A percentile compares a stretch with the other conserved stretches of the same genome.
Evolutionary conservation across 2,113 vertebrate species (phyloP).

Genomic region (Cynocephalus volans): DNA sequence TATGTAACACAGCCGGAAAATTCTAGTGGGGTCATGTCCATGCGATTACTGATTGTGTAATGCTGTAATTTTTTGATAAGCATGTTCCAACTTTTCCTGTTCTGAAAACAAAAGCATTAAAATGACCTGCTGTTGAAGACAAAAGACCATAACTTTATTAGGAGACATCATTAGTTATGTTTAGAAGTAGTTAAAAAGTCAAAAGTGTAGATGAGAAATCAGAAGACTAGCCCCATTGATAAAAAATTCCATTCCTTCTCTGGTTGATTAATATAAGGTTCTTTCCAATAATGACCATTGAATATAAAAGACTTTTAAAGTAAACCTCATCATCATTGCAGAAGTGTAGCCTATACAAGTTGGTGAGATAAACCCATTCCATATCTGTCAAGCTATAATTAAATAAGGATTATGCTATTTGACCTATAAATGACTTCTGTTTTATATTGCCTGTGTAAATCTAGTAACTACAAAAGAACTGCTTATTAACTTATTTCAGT

Average conservation of each 20-base stretch:
- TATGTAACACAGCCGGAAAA: conserved; percentile 35
- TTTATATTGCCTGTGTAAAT: conserved; percentile 7
- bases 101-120: conserved; percentile 64
- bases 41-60: neutral
- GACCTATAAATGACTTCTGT: conserved; percentile 15
- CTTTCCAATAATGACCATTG: conserved; percentile 24
- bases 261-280: conserved; percentile 36
- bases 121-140: conserved; percentile 4
- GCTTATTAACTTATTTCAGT: neutral
- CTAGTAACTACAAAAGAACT: conserved; percentile 55
- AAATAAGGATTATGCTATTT: neutral
- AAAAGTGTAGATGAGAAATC: conserved; percentile 35
- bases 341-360: neutral
- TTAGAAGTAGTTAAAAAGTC: conserved; percentile 4
- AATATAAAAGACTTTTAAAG: neutral
- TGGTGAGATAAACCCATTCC: neutral
- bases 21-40: neutral
- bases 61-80: conserved; percentile 60
- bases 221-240: neutral
- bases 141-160: neutral
- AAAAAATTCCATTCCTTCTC: neutral
- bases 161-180: neutral
- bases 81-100: conserved; percentile 52
- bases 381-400: neutral
- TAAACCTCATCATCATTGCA: neutral